phyloP scores from a whole-genome alignment of 2,797 vertebrate species.

The Simalia tracyae region DNA sequence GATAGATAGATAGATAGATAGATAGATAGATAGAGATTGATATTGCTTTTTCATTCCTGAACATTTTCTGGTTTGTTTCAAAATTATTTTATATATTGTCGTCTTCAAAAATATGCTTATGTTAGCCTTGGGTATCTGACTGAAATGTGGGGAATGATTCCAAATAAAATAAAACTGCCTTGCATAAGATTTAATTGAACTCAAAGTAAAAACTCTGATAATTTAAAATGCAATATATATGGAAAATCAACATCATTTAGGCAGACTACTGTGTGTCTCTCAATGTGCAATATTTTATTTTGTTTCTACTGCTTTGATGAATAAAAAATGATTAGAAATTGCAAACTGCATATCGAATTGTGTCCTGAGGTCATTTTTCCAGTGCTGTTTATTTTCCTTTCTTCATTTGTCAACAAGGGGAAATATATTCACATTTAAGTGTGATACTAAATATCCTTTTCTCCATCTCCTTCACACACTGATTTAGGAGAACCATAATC shows the following conservation, averaged over 20 bases:
- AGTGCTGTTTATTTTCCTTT: neutral
- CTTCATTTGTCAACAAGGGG: conserved; percentile 5
- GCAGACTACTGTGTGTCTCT: neutral
- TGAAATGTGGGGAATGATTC: neutral
- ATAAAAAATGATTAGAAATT: neutral
- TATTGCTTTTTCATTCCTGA: neutral
- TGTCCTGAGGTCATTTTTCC: conserved; percentile 21
- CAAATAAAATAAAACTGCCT: neutral
- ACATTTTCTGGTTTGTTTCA: neutral
- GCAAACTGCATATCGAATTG: neutral
- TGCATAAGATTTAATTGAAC: neutral
- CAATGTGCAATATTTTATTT: neutral
- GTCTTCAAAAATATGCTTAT: neutral
- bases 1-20: neutral
- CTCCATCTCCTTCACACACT: neutral
- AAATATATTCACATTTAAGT: neutral
- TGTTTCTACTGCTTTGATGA: neutral
- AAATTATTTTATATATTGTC: neutral
- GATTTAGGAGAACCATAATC: neutral
- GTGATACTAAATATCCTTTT: neutral
- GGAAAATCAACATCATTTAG: neutral
- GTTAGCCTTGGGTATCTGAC: neutral
- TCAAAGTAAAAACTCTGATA: neutral
- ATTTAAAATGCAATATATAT: conserved; percentile 2
- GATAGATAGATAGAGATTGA: too few species aligned